Evolutionary conservation across 2,888 invertebrate species (phyloP).

Genomic region (Pecten maximus): DNA sequence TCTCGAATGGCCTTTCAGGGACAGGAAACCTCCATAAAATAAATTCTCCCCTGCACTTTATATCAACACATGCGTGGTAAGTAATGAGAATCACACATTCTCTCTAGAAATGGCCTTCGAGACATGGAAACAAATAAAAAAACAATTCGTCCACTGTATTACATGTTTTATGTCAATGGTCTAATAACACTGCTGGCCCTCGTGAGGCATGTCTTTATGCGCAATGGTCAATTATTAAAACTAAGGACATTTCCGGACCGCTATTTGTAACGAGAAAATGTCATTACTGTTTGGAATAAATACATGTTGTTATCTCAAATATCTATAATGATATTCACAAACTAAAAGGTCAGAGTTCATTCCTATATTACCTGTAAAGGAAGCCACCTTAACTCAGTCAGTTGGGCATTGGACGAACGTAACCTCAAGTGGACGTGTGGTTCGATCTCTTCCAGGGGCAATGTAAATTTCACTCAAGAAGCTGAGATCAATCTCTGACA

Average conservation of each 20-base stretch:
- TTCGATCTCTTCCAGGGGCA: too few relatives aligned
- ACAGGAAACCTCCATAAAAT: not conserved
- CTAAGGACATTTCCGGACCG: not conserved
- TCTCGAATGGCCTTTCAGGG: not conserved
- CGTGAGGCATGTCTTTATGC: too few relatives aligned
- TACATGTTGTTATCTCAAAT: not conserved
- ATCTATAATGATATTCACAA: too few relatives aligned
- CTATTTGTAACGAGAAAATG: not conserved
- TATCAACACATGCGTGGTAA: not conserved
- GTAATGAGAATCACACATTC: not conserved
- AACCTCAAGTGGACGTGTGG: too few relatives aligned
- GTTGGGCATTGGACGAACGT: too few relatives aligned
- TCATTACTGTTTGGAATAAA: not conserved
- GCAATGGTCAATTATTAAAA: not conserved
- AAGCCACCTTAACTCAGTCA: too few relatives aligned
- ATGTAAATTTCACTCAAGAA: too few relatives aligned
- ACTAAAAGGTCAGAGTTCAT: too few relatives aligned
- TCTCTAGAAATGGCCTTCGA: not conserved
- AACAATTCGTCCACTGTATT: not conserved
- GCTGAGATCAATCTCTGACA: too few relatives aligned
- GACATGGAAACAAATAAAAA: conserved; percentile 11
- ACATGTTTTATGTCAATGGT: not conserved
- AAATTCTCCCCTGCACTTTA: not conserved
- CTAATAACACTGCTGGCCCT: not conserved
- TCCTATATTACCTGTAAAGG: too few relatives aligned